These are phyloP conservation scores for Carlito syrichta DNA, from an alignment of 2,113 vertebrate species.

Conservation along the genomic window DNA sequence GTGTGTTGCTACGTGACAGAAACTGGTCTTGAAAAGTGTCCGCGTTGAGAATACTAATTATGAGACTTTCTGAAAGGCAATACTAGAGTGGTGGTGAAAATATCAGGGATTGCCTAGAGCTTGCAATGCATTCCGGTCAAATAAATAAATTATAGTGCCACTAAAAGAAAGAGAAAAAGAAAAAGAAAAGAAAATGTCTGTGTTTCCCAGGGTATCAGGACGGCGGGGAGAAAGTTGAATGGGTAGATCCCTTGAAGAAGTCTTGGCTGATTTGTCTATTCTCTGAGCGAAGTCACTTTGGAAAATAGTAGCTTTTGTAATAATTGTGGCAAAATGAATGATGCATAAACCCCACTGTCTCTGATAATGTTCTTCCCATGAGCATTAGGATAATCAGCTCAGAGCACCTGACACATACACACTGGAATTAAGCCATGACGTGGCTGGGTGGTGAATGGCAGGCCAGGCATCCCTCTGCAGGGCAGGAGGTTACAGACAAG, in stretches of 20 bases:
- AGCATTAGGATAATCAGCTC: too few relatives aligned
- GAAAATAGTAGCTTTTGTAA: not conserved
- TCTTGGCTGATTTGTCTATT: too few relatives aligned
- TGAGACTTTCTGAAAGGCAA: not conserved
- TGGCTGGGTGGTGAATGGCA: rapidly evolving
- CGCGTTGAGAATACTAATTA: not conserved
- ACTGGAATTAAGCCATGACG: not conserved
- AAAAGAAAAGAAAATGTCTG: not conserved
- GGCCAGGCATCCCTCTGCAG: too few relatives aligned
- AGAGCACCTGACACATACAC: too few relatives aligned
- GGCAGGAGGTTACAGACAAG: too few relatives aligned
- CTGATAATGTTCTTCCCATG: not conserved
- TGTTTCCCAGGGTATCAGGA: not conserved
- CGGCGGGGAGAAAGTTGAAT: not conserved
- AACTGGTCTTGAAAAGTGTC: not conserved
- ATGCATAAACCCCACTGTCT: too few relatives aligned
- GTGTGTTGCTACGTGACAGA: not conserved
- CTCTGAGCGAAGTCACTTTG: not conserved
- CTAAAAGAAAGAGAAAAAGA: too few relatives aligned
- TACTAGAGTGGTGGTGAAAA: not conserved
- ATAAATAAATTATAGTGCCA: too few relatives aligned
- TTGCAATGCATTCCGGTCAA: too few relatives aligned
- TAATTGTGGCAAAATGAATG: not conserved
- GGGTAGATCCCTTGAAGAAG: not conserved
- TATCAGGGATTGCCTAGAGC: too few relatives aligned